Evolutionary conservation across 2,113 vertebrate species (phyloP).

Genomic region (Takifugu flavidus): DNA sequence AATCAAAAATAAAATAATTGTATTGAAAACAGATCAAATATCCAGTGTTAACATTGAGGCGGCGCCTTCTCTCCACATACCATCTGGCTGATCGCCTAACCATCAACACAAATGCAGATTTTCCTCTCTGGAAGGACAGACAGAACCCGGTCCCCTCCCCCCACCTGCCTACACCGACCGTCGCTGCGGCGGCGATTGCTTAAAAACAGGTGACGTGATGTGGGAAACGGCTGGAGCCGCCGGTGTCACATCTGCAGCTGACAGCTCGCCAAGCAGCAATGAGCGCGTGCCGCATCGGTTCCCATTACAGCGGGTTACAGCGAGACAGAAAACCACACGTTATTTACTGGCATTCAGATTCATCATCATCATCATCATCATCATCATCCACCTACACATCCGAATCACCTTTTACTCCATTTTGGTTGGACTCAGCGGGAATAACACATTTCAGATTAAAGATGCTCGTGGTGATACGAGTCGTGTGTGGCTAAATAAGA

Average conservation of each 20-base stretch:
- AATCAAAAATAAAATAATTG: no score
- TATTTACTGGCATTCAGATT: no score
- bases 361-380: no score
- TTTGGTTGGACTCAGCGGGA: no score
- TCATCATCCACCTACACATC: no score
- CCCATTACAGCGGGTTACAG: no score
- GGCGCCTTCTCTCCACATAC: conserved; percentile 37
- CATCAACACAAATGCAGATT: not conserved
- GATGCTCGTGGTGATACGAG: no score
- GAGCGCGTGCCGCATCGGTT: not conserved
- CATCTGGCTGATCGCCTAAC: conserved; percentile 71
- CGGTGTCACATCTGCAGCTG: conserved; percentile 44
- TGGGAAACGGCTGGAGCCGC: conserved; percentile 29
- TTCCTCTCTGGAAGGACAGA: conserved; percentile 40
- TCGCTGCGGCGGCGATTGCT: conserved; percentile 7
- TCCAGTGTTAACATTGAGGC: not conserved
- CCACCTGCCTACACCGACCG: not conserved
- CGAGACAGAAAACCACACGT: no score
- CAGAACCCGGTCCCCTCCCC: not conserved
- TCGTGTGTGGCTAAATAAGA: no score
- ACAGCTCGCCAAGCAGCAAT: conserved; percentile 47
- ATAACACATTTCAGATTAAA: no score
- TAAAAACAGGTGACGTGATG: conserved; percentile 29
- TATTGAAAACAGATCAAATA: no score
- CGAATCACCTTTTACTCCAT: no score